Base-by-base conservation (phyloP, 2,888 invertebrate genomes). In the Lacanobia oleracea region DNA sequence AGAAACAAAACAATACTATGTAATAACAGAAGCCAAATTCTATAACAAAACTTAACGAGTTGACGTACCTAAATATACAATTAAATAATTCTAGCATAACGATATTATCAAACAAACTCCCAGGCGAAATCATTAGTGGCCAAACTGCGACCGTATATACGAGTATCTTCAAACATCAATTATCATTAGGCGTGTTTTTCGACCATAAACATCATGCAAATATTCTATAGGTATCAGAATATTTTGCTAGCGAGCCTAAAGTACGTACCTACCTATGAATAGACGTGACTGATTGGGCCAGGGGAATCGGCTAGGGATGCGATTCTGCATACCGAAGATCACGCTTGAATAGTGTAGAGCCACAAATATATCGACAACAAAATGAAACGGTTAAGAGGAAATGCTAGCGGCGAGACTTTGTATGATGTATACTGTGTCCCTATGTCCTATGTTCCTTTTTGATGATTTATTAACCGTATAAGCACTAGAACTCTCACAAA, bases 251-350 rank as follows among this genome's bases (percentile, higher is more conserved):
- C 54, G 56, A 79, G 51, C 53, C 67, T 67, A 72, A 57, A 76
- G 67, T 63, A 67, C 37, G 33, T 73, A 71, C 59, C 50, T 48
- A 71, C 59, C 75, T 50, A 59, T 40, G 76, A 70, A 76, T 69
- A 86, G 67, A 90, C 92, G 90, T 90, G 91, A 89, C 91, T 91
- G 92, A 92, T 92, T 91, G 89, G 87, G 88, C 90, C 87, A 84
- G 84, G 83, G 77, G 85, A 86, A 84, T 81, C 85, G 79, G 84
- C 87, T 87, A 84, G 89, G 89, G 91, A 89, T 89, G 88, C 89
- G 89, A 91, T 91, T 93, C 90, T 93, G 92, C 93, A 94, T 94
- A 90, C 86, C 85, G 86, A 91, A 92, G 92, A 93, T 91, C 91
- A 91, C 88, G 89, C 89, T 84, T 74, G 74, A 48, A 59, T 88